These are phyloP conservation scores for Vombatus ursinus DNA, from an alignment of 2,113 vertebrate genomes.

Conservation along the genomic window DNA sequence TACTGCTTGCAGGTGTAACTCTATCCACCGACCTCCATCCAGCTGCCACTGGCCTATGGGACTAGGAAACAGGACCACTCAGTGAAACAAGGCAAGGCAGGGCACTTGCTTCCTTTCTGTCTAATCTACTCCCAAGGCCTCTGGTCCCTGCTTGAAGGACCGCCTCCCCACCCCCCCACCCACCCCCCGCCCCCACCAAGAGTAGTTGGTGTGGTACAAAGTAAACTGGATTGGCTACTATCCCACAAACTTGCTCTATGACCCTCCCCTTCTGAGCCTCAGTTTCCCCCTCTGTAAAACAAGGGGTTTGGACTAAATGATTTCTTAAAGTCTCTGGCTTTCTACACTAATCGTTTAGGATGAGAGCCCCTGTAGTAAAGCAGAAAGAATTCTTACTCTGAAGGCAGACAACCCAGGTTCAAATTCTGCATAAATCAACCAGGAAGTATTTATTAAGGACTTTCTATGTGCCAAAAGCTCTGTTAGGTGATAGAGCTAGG, in stretches of 20 bases:
- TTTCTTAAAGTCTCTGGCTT: too few species aligned
- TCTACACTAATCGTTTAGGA: too few species aligned
- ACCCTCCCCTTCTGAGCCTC: not conserved
- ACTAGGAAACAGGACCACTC: not conserved
- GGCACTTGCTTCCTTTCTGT: not conserved
- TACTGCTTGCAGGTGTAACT: too few species aligned
- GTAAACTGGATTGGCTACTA: not conserved
- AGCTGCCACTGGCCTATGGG: not conserved
- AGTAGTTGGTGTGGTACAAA: not conserved
- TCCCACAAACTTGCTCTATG: not conserved
- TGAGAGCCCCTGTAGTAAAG: too few species aligned
- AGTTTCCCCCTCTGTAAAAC: not conserved
- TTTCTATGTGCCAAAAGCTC: not conserved
- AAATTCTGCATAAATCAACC: not conserved
- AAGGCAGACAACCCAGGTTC: not conserved
- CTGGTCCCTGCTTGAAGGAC: not conserved
- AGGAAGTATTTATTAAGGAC: not conserved
- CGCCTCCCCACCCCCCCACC: not conserved
- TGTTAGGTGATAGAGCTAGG: not conserved
- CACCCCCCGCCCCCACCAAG: too few species aligned
- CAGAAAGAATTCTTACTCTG: not conserved
- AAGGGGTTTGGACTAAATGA: not conserved
- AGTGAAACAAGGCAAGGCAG: not conserved
- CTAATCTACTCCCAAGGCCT: constrained; percentile 7
- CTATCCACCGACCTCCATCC: too few species aligned